Evolutionary conservation across 2,797 vertebrate genomes (phyloP).

Genomic region (Micromesistius poutassou): DNA sequence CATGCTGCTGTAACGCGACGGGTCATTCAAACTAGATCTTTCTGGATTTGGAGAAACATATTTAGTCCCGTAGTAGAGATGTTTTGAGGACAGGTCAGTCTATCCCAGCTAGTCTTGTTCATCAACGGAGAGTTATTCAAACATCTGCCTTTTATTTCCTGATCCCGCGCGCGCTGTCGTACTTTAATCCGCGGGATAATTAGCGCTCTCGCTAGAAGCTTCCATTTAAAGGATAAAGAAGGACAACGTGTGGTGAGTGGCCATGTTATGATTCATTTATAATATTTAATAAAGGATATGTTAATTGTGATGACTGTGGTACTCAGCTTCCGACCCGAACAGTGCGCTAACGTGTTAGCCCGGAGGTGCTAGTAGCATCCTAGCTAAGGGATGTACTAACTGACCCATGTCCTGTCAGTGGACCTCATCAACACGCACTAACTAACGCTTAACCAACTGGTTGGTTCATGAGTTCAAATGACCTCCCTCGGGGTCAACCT

Average conservation of each 20-base stretch:
- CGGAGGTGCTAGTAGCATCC: too few relatives aligned
- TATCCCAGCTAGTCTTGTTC: constrained; percentile 3
- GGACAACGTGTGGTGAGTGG: constrained; percentile 62
- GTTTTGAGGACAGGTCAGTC: too few relatives aligned
- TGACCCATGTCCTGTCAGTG: too few relatives aligned
- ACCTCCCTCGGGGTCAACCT: too few relatives aligned
- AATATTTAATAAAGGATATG: not conserved
- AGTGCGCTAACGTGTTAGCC: not conserved
- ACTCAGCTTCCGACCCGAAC: not conserved
- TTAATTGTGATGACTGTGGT: not conserved
- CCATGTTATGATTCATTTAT: not conserved
- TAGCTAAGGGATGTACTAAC: too few relatives aligned
- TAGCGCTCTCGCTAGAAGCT: constrained; percentile 51
- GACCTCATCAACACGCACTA: too few relatives aligned
- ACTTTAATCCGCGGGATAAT: constrained; percentile 50
- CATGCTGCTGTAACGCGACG: constrained; percentile 22
- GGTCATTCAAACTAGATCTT: constrained; percentile 46
- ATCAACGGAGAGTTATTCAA: constrained; percentile 9
- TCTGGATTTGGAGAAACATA: constrained; percentile 8
- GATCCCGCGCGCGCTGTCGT: constrained; percentile 58
- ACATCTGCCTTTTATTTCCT: constrained; percentile 14
- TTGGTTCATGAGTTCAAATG: too few relatives aligned
- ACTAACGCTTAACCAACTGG: too few relatives aligned
- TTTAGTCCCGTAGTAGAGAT: not conserved
- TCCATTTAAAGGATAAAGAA: constrained; percentile 23